These are phyloP conservation scores for Drosophila formosana DNA, from an alignment of 2,888 invertebrate species.

Conservation along the genomic window DNA sequence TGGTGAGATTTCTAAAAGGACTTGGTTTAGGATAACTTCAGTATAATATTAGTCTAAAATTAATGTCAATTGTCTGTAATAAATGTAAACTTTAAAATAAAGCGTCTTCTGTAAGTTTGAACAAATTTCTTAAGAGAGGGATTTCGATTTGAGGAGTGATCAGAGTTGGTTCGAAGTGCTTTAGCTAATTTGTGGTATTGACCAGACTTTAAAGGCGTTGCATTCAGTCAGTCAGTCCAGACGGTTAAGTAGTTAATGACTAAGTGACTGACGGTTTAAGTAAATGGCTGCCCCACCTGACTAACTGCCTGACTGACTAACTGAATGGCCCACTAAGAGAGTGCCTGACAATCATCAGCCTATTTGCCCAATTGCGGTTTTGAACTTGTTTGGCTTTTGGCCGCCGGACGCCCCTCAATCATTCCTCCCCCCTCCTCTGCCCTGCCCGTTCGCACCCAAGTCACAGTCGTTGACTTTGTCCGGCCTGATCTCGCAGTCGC, in stretches of 20 bases:
- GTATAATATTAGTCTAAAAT: too few relatives aligned
- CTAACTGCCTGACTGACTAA: slow-evolving; percentile 9
- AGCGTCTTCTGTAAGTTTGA: too few relatives aligned
- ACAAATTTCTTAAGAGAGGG: too few relatives aligned
- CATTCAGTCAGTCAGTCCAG: too few relatives aligned
- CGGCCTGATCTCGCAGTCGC: not conserved
- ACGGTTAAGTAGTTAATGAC: too few relatives aligned
- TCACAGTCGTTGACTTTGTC: slow-evolving; percentile 7
- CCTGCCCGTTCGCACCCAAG: not conserved
- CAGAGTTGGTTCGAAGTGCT: too few relatives aligned
- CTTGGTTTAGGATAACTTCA: too few relatives aligned
- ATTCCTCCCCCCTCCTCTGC: not conserved
- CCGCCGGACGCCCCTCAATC: slow-evolving; percentile 24
- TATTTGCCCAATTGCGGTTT: slow-evolving; percentile 82
- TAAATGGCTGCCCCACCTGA: slow-evolving; percentile 12
- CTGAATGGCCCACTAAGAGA: slow-evolving; percentile 17
- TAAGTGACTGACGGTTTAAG: slow-evolving; percentile 6
- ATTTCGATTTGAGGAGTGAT: too few relatives aligned
- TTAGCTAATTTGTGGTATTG: too few relatives aligned
- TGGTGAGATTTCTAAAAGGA: too few relatives aligned
- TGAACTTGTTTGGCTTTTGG: slow-evolving; percentile 76
- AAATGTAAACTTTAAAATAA: too few relatives aligned
- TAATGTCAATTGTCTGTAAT: too few relatives aligned
- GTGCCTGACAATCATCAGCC: slow-evolving; percentile 54
- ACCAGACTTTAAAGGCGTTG: slow-evolving; percentile 2